These are phyloP conservation scores for Sakesphorus luctuosus DNA, from an alignment of 2,113 vertebrate genomes.

Conservation along the genomic window DNA sequence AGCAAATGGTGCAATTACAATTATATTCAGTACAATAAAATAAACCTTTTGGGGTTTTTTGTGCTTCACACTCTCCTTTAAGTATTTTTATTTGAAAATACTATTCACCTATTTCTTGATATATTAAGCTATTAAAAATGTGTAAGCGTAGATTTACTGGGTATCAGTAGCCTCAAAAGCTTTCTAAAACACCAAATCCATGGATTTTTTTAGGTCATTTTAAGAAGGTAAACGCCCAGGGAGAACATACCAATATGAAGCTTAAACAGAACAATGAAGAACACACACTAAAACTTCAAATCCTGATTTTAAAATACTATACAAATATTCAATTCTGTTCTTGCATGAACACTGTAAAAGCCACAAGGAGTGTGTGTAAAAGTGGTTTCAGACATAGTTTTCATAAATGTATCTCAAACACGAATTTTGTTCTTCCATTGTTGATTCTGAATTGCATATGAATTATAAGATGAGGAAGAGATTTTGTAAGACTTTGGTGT, in stretches of 20 bases:
- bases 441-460: not conserved
- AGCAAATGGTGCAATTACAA: slow-evolving; percentile 20
- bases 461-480: not conserved
- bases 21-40: slow-evolving; percentile 1
- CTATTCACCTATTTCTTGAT: not conserved
- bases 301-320: not conserved
- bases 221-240: not conserved
- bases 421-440: not conserved
- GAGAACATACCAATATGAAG: not conserved
- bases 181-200: not conserved
- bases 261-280: not conserved
- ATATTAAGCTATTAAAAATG: not conserved
- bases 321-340: not conserved
- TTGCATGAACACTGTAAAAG: not conserved
- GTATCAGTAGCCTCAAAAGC: not conserved
- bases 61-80: not conserved
- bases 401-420: not conserved
- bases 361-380: not conserved
- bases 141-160: not conserved
- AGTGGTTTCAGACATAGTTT: not conserved
- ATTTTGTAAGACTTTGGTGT: not conserved
- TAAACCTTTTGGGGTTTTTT: not conserved
- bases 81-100: slow-evolving; percentile 26
- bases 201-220: not conserved
- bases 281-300: not conserved